Base-by-base conservation (phyloP, 2,888 invertebrate species). In the Drepana falcataria region DNA sequence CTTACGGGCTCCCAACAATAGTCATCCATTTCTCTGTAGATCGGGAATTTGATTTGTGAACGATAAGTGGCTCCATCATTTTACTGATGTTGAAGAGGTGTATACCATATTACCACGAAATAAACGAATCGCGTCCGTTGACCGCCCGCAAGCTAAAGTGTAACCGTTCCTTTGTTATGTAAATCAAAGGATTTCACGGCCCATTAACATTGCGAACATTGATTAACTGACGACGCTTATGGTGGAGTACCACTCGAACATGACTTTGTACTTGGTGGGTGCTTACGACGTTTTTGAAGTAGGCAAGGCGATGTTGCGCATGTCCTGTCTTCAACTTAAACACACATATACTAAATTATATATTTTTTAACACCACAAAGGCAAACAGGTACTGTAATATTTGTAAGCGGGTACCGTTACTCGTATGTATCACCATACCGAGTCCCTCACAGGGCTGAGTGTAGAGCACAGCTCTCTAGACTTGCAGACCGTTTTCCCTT, bases 111-210 rank as follows among this genome's bases (percentile, higher is more conserved):
- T 44, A 9, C 44, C 44, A 44, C 9, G 44, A 44, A 44, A 9
- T 33, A 41, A 40, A 54, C 58, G 21, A 55, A 58, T 56, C 51
- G 41, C 53, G 51, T 54, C 47, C 54, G 49, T 54, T 34, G 54
- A 49, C 53, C 59, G 48, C 51, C 53, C 51, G 48, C 48, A 52
- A 49, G 48, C 53, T 48, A 54, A 55, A 53, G 57, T 52, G 53
- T 57, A 49, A 49, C 55, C 48, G 57, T 52, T 63, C 70, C 71
- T 76, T 84, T 81, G 78, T 83, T 73, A 81, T 83, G 79, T 74
- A 79, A 80, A 83, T 83, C 60, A 52, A 65, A 67, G 69, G 73
- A 83, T 83, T 81, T 79, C 71, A 77, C 66, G 77, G 72, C 56
- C 69, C 79, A 81, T 83, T 81, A 73, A 72, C 62, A 63, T 57